These are phyloP conservation scores for Hyperoodon ampullatus DNA, from an alignment of 2,113 vertebrate genomes.

Conservation along the genomic window DNA sequence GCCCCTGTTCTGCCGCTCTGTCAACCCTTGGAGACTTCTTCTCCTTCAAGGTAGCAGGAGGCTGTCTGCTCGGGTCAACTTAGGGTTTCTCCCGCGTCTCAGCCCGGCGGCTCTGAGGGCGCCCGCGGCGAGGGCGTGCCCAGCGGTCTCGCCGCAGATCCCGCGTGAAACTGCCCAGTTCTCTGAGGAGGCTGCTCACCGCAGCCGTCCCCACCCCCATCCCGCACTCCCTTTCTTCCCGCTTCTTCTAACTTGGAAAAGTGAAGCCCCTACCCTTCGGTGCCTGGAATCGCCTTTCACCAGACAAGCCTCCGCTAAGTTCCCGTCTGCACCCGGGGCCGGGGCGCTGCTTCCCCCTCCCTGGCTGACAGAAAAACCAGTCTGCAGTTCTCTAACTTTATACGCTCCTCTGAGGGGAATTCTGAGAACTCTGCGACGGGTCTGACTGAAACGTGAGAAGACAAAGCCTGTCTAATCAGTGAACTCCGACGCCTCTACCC, in stretches of 20 bases:
- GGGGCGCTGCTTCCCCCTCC: neutral
- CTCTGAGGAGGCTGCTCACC: neutral
- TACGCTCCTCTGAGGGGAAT: neutral
- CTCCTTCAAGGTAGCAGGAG: neutral
- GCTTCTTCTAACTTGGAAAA: neutral
- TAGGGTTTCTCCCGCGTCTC: neutral
- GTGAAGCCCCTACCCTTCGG: neutral
- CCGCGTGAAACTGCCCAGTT: neutral
- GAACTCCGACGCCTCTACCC: neutral
- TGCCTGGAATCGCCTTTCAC: neutral
- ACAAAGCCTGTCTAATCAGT: neutral
- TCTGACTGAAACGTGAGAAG: neutral
- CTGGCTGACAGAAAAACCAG: neutral
- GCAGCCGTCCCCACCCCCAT: rapidly evolving
- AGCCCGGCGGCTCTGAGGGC: neutral
- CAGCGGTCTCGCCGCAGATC: neutral
- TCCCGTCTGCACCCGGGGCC: rapidly evolving
- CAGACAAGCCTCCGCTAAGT: neutral
- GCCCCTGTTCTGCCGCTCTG: neutral
- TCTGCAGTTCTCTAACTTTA: slow-evolving; percentile 37
- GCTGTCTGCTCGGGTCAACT: neutral
- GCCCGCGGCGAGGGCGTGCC: neutral
- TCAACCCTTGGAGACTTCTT: neutral
- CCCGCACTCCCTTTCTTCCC: too few species aligned
- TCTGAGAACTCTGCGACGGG: slow-evolving; percentile 16